Evolutionary conservation across 2,113 vertebrate genomes (phyloP).

Genomic region (Poecilia latipinna): DNA sequence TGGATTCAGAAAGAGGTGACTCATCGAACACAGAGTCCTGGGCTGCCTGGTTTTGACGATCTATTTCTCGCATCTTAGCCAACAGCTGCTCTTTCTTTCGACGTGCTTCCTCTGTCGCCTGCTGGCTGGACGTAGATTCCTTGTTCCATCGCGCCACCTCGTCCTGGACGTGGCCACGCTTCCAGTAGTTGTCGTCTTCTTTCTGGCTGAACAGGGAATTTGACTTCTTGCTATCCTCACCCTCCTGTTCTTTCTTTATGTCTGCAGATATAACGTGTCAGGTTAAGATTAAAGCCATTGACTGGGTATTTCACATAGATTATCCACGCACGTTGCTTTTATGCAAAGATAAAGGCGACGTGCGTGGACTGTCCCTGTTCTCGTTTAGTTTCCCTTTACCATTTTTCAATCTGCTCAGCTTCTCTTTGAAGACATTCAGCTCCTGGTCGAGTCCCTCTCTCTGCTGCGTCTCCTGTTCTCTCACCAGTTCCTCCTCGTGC

Average conservation of each 20-base stretch:
- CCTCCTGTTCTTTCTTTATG: constrained; percentile 75
- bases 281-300: not conserved
- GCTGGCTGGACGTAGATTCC: constrained; percentile 58
- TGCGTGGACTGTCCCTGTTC: not conserved
- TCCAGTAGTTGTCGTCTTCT: constrained; percentile 77
- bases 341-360: not conserved
- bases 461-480: constrained; percentile 53
- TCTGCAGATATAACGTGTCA: constrained; percentile 25
- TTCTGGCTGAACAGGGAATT: constrained; percentile 44
- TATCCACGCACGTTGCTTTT: not conserved
- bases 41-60: constrained; percentile 72
- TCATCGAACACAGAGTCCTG: constrained; percentile 57
- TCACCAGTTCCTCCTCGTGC: constrained; percentile 42
- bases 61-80: constrained; percentile 90
- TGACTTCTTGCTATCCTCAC: constrained; percentile 55
- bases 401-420: constrained; percentile 69
- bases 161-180: constrained; percentile 74
- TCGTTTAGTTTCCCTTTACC: constrained; percentile 73
- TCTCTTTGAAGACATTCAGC: constrained; percentile 69
- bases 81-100: constrained; percentile 86
- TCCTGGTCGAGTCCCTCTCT: constrained; percentile 72
- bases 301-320: not conserved
- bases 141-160: constrained; percentile 69
- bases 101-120: constrained; percentile 74
- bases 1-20: constrained; percentile 39